Evolutionary conservation across 2,113 vertebrate genomes (phyloP).

Genomic region (Anoura caudifer): DNA sequence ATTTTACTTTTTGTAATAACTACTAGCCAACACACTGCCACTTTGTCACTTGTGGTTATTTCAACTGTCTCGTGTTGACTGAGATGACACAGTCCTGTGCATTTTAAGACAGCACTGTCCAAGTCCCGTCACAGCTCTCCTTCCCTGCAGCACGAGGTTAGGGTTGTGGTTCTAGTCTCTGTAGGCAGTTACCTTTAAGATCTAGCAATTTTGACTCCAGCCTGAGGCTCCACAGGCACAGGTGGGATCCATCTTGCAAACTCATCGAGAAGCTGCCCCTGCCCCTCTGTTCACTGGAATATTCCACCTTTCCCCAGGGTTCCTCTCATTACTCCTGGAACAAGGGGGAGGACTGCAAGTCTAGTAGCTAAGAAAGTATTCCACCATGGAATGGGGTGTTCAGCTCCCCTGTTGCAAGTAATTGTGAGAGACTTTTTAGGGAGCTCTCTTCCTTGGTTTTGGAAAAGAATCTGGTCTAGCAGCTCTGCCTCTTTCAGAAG

Average conservation of each 20-base stretch:
- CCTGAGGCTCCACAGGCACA: not conserved
- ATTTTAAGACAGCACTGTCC: not conserved
- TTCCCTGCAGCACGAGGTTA: not conserved
- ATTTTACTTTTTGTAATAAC: not conserved
- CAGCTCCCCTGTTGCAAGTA: not conserved
- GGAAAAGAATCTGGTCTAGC: not conserved
- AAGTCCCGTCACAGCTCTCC: not conserved
- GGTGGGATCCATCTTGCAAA: not conserved
- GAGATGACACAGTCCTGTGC: not conserved
- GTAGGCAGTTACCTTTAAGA: not conserved
- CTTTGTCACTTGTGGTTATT: not conserved
- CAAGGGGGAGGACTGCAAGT: not conserved
- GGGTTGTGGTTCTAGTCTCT: not conserved
- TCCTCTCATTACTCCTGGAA: not conserved
- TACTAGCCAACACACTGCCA: not conserved
- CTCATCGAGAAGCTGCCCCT: not conserved
- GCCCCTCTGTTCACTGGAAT: not conserved
- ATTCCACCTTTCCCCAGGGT: not conserved
- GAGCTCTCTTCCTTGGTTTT: not conserved
- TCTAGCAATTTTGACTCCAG: not conserved
- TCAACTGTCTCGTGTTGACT: not conserved
- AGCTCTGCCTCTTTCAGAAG: not conserved
- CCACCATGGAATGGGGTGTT: not conserved
- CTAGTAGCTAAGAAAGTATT: not conserved
- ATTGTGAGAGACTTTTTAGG: not conserved